Base-by-base conservation (phyloP, 1,140 invertebrate species). In the Papilio glaucus region DNA sequence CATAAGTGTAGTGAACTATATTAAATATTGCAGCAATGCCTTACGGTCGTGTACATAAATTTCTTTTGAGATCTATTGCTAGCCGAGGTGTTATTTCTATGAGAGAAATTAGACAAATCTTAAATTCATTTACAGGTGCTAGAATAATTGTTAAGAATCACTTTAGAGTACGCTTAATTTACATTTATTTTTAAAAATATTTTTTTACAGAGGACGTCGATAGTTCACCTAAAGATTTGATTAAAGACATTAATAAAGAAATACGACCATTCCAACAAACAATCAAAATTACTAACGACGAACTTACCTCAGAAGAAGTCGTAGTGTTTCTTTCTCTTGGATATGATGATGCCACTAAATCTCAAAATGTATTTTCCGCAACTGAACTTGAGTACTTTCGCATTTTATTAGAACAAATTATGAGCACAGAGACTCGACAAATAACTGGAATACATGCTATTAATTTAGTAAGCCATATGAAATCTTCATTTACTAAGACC, bases 321-420 rank as follows among this genome's bases (percentile, higher is more conserved):
- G 24, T 92, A 4, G 80, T 93, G 24, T 92, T 93, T 49, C 49
- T 93, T 4, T 90, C 85, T 37, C 75, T 88, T 4, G 87, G 83
- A 4, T 82, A 78, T 80, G 92, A 92, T 75, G 84, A 83, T 70
- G 84, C 86, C 5, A 84, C 88, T 0, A 89, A 89, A 77, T 77
- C 88, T n/a, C 90, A 92, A 72, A 88, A 83, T 74, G 24, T 87
- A 3, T 89, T 90, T 68, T 77, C 79, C 5, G 65, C 83, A 5
- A 76, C 73, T 10, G 88, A 92, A 63, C 61, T 93, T 6, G 86
- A 89, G 45, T 91, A 85, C 72, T 93, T 91, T 45, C 86, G 89
- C 73, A 42, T 86, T 0, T 60, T 93, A 0, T 76, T 93, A 33
- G 87, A 91, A 61, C 73, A 90, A 57, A 90, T 92, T 15, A 86